These are phyloP conservation scores for Lordiphosa clarofinis DNA, from an alignment of 1,140 invertebrate species.

Conservation along the genomic window DNA sequence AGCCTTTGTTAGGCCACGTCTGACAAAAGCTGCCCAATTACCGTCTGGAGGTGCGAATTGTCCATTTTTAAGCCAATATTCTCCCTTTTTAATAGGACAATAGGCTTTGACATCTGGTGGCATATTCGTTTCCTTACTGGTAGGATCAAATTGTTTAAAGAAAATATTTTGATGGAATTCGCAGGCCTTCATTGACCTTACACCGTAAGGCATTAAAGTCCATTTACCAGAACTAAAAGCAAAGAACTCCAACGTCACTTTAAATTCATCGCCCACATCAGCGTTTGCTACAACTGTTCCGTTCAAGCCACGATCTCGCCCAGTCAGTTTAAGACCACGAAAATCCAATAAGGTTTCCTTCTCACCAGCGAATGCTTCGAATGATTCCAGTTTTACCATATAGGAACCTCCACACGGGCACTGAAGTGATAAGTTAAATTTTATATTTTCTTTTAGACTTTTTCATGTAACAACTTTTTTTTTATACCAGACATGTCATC, in stretches of 20 bases:
- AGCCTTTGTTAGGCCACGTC: not conserved
- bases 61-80: conserved; percentile 2
- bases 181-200: not conserved
- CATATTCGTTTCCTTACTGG: not conserved
- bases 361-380: not conserved
- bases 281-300: not conserved
- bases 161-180: not conserved
- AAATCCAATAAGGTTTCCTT: not conserved
- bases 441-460: not conserved
- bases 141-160: not conserved
- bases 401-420: not conserved
- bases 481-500: no score
- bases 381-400: not conserved
- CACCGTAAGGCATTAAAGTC: not conserved
- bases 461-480: no score
- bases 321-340: not conserved
- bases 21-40: not conserved
- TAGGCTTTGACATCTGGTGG: not conserved
- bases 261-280: not conserved
- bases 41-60: no score
- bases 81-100: not conserved
- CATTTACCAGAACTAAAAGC: not conserved
- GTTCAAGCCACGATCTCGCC: not conserved
- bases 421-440: not conserved
- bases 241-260: not conserved